Evolutionary conservation across 2,797 vertebrate species (phyloP).

Genomic region (Platyrinchus mystaceus): DNA sequence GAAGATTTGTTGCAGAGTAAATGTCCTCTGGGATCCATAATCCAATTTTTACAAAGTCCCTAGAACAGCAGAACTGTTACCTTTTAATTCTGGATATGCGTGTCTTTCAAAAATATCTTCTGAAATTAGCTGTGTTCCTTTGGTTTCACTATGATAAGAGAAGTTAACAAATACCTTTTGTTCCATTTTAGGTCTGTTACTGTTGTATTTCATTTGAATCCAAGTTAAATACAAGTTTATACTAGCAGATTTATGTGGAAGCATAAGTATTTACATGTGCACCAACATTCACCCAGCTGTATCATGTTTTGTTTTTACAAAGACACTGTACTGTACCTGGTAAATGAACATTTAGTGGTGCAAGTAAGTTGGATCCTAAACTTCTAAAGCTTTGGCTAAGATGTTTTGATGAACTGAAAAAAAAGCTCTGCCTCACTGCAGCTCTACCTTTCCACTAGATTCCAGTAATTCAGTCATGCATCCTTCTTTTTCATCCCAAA

Average conservation of each 20-base stretch:
- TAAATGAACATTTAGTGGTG: background rate
- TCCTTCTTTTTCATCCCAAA: background rate
- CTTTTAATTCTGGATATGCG: background rate
- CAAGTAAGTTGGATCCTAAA: background rate
- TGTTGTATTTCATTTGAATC: background rate
- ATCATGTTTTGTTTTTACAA: background rate
- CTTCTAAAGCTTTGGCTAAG: background rate
- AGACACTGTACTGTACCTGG: accelerated
- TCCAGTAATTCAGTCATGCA: background rate
- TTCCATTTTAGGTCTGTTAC: background rate
- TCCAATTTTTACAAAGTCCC: background rate
- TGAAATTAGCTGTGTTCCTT: background rate
- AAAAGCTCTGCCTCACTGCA: background rate
- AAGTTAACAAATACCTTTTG: background rate
- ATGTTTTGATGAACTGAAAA: background rate
- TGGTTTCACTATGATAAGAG: background rate
- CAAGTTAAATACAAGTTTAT: background rate
- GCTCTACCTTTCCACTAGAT: background rate
- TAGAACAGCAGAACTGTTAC: background rate
- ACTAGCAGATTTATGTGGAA: background rate
- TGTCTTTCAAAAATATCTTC: background rate
- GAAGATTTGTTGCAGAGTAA: background rate
- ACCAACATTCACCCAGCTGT: background rate
- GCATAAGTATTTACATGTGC: background rate
- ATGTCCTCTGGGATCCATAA: background rate